Conservation (phyloP, 1,140 invertebrate genomes). For the Physella acuta region DNA sequence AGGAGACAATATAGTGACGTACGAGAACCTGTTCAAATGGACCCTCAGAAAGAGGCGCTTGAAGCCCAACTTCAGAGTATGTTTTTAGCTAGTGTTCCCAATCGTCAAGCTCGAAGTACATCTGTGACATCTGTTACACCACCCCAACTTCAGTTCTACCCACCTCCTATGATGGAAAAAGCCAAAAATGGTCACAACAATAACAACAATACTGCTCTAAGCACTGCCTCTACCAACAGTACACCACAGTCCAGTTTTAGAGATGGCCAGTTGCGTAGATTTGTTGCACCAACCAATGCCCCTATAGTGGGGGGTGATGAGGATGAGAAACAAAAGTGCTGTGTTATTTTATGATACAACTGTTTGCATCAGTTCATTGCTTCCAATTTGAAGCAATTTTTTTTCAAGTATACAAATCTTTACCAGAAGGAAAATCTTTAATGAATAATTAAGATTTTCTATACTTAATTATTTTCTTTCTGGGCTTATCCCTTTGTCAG, state of each 20-base stretch:
- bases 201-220: constrained; percentile 26
- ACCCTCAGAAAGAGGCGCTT: constrained; percentile 31
- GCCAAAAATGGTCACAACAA: constrained; percentile 39
- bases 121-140: background rate
- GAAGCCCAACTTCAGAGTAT: constrained; percentile 42
- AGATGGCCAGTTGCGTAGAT: constrained; percentile 34
- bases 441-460: too few relatives aligned
- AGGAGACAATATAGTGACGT: constrained; percentile 35
- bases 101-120: background rate
- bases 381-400: too few relatives aligned
- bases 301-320: constrained; percentile 40
- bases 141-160: constrained; percentile 21
- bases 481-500: too few relatives aligned
- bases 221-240: background rate
- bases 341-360: constrained; percentile 46
- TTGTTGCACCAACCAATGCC: constrained; percentile 31
- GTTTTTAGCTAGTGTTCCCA: constrained; percentile 38
- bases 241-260: constrained; percentile 9
- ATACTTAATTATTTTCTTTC: too few relatives aligned
- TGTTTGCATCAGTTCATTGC: too few relatives aligned
- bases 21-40: background rate
- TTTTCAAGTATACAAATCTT: too few relatives aligned
- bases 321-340: constrained; percentile 44
- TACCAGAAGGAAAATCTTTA: too few relatives aligned
- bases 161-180: constrained; percentile 33